A percentile compares a stretch with the other conserved stretches of the same genome.
phyloP scores from a whole-genome alignment of 2,113 vertebrate species.

The Chaenogobius annularis region DNA sequence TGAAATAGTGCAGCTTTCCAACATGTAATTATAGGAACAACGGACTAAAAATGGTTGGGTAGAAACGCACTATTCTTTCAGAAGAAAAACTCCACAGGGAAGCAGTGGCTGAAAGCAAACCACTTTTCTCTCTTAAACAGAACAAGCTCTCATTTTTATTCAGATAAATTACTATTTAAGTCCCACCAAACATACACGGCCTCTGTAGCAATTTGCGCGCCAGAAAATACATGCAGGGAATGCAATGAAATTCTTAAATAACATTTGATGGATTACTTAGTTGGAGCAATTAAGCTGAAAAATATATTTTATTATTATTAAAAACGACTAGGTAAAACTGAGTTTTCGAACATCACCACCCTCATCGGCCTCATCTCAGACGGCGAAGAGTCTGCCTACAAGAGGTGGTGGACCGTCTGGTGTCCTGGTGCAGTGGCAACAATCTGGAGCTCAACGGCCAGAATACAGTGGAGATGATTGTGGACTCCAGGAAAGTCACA shows the following conservation, averaged over 20 bases:
- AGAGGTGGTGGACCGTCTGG: too few species aligned
- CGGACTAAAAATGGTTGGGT: conserved; percentile 16
- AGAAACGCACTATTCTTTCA: neutral
- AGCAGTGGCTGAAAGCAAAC: conserved; percentile 12
- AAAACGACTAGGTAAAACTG: too few species aligned
- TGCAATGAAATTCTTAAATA: neutral
- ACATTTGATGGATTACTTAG: too few species aligned
- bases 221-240: neutral
- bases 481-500: too few species aligned
- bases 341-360: too few species aligned
- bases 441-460: too few species aligned
- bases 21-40: conserved; percentile 29
- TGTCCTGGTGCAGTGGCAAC: too few species aligned
- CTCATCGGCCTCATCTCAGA: too few species aligned
- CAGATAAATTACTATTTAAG: neutral
- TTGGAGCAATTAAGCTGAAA: too few species aligned
- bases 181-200: neutral
- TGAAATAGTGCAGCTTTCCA: conserved; percentile 24
- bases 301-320: too few species aligned
- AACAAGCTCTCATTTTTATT: neutral
- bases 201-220: neutral
- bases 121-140: neutral
- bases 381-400: too few species aligned
- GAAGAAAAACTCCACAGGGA: conserved; percentile 17
- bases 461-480: too few species aligned